phyloP scores from a whole-genome alignment of 2,113 vertebrate species.

The Pica pica region DNA sequence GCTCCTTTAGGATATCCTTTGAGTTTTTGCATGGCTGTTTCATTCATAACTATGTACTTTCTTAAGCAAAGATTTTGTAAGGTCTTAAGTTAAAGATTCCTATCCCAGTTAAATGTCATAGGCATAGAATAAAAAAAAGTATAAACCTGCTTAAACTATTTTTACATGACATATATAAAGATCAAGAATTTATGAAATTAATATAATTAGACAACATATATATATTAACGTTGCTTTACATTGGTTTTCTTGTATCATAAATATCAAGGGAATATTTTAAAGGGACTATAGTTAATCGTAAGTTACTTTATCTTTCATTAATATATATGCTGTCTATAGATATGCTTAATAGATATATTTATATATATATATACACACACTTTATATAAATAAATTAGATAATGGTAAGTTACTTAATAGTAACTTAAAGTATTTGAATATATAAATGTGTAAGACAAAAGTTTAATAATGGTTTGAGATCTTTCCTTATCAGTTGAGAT shows the following conservation, averaged over 20 bases:
- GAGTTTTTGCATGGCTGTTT: background rate
- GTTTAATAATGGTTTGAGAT: background rate
- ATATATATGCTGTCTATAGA: background rate
- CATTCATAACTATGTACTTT: rapidly evolving
- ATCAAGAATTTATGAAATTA: background rate
- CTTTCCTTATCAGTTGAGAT: background rate
- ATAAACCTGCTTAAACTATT: background rate
- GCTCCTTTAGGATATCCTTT: background rate
- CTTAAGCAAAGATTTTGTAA: background rate
- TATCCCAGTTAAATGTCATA: background rate
- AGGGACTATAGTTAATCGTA: background rate
- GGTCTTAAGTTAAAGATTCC: background rate
- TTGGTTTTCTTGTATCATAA: background rate
- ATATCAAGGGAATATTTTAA: background rate
- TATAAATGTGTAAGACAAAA: background rate
- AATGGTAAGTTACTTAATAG: background rate
- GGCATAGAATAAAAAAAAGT: background rate
- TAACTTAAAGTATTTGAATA: background rate
- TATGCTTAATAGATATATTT: background rate
- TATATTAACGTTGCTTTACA: background rate
- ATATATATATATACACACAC: rapidly evolving
- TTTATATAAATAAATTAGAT: background rate
- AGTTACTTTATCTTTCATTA: background rate
- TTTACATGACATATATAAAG: background rate
- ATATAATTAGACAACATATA: background rate